Conservation (phyloP, 2,888 invertebrate species). For the Cheilosia urbana region DNA sequence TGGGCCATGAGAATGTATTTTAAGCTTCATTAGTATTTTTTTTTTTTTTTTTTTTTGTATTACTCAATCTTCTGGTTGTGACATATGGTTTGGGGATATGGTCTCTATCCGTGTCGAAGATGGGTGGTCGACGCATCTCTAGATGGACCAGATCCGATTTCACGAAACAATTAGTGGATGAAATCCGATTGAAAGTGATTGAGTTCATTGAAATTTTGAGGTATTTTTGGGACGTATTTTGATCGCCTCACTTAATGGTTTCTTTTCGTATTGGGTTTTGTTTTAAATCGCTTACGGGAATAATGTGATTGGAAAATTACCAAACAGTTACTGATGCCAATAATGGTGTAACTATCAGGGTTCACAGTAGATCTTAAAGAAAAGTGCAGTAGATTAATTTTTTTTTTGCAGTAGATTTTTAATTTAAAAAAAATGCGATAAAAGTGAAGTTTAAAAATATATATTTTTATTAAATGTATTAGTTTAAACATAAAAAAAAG, state of each 20-base stretch:
- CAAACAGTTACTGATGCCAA: constrained; percentile 11
- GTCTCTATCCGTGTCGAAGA: constrained; percentile 2
- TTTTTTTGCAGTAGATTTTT: no score
- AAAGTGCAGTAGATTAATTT: no score
- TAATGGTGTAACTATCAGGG: no score
- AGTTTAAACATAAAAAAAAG: no score
- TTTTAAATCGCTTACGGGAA: not conserved
- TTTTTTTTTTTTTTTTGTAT: constrained; percentile 14
- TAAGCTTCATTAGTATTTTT: constrained; percentile 4
- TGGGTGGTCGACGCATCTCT: constrained; percentile 37
- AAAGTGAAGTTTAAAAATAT: no score
- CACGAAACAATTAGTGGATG: constrained; percentile 60
- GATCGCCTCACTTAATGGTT: constrained; percentile 15
- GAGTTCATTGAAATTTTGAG: constrained; percentile 45
- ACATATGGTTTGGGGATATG: constrained; percentile 18
- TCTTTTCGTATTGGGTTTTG: not conserved
- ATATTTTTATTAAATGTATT: no score
- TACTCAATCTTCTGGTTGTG: constrained; percentile 7
- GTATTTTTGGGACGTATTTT: constrained; percentile 13
- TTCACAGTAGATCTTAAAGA: no score
- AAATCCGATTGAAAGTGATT: constrained; percentile 50
- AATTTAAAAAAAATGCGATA: no score
- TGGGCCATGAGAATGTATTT: constrained; percentile 3
- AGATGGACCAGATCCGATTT: constrained; percentile 69
- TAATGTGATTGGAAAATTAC: constrained; percentile 39